Conservation (phyloP, 2,797 vertebrate species). For the Eidolon dupreanum region DNA sequence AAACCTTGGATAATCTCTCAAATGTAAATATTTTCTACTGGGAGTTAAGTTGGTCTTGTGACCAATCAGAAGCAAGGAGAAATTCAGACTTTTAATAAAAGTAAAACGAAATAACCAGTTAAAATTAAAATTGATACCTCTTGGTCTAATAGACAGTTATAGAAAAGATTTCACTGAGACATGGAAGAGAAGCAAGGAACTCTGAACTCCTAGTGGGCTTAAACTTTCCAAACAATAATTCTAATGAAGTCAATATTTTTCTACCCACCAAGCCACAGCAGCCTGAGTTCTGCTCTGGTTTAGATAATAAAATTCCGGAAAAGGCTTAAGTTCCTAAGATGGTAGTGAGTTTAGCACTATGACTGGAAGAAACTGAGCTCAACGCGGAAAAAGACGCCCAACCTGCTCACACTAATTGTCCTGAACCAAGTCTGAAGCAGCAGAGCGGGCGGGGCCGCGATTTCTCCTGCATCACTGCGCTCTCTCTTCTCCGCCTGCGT, state of each 20-base stretch:
- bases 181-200: background rate
- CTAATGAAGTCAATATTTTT: background rate
- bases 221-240: conserved; percentile 58
- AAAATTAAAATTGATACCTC: background rate
- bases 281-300: background rate
- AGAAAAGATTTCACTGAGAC: background rate
- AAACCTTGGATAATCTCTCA: background rate
- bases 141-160: background rate
- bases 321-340: background rate
- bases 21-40: background rate
- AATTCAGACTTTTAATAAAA: background rate
- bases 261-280: background rate
- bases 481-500: conserved; percentile 38
- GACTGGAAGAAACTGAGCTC: background rate
- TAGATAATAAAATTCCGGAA: background rate
- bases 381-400: background rate
- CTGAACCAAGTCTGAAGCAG: background rate
- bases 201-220: background rate
- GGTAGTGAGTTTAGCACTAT: background rate
- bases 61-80: conserved; percentile 5
- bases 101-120: conserved; percentile 7
- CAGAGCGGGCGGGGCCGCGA: conserved; percentile 50
- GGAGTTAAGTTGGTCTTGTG: background rate
- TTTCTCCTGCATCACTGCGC: conserved; percentile 55
- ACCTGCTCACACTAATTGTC: background rate